These are phyloP conservation scores for Poecilia gillii DNA, from an alignment of 2,797 vertebrate genomes.

Conservation along the genomic window DNA sequence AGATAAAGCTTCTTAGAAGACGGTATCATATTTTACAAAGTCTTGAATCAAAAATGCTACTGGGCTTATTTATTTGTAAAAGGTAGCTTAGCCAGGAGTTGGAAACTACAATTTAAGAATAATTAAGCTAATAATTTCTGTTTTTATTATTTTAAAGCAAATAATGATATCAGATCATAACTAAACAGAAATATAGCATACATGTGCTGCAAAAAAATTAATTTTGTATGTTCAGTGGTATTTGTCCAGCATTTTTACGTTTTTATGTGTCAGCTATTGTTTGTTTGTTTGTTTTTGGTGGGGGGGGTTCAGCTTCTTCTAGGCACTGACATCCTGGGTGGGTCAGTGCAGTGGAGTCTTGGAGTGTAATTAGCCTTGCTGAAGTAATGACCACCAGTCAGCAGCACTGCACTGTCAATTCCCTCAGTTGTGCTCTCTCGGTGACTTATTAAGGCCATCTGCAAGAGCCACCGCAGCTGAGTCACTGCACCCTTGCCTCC, in stretches of 20 bases:
- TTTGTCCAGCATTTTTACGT: background rate
- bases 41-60: background rate
- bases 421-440: constrained; percentile 36
- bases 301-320: background rate
- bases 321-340: constrained; percentile 3
- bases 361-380: constrained; percentile 58
- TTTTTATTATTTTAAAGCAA: background rate
- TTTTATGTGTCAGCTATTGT: constrained; percentile 1
- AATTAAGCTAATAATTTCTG: background rate
- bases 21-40: background rate
- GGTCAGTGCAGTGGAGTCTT: constrained; percentile 39
- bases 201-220: background rate
- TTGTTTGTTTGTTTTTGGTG: background rate
- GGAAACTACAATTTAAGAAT: background rate
- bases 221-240: background rate
- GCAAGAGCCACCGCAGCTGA: constrained; percentile 48
- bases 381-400: constrained; percentile 58
- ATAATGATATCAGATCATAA: too few relatives aligned
- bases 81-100: background rate
- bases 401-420: constrained; percentile 46
- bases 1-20: background rate
- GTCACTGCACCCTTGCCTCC: constrained; percentile 63
- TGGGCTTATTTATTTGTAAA: background rate
- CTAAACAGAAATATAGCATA: background rate
- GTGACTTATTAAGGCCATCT: constrained; percentile 60